Evolutionary conservation across 35 echinoderm and acorn worm species (phyloP).

Genomic region (Apostichopus japonicus): DNA sequence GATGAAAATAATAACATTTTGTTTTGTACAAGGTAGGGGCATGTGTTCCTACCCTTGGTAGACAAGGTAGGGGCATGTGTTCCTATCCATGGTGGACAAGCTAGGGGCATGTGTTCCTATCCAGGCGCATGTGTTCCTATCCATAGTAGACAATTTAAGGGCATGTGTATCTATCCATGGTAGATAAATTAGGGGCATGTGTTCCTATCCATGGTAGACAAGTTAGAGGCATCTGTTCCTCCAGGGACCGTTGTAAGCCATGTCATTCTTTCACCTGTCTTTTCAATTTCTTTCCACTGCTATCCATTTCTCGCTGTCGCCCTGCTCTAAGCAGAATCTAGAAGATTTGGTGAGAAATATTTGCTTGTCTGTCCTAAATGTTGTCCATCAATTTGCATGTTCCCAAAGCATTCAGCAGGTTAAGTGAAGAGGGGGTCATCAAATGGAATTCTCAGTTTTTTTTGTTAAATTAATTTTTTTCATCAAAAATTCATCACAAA

Average conservation of each 20-base stretch:
- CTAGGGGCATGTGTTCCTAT: background rate
- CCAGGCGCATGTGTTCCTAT: background rate
- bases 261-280: constrained; percentile 31
- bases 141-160: too few species aligned
- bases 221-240: background rate
- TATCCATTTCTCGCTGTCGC: constrained; percentile 38
- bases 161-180: background rate
- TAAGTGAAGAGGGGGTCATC: background rate
- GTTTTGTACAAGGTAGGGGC: background rate
- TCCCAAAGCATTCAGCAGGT: background rate
- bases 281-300: constrained; percentile 53
- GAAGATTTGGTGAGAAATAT: constrained; percentile 48
- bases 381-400: constrained; percentile 13
- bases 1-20: too few species aligned
- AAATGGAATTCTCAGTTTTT: too few species aligned
- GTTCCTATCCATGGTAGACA: background rate
- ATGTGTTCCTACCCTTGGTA: background rate
- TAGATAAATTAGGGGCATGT: background rate
- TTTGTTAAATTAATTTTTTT: too few species aligned
- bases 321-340: constrained; percentile 32
- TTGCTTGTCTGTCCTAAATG: constrained; percentile 31
- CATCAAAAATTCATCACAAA: too few species aligned
- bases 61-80: background rate
- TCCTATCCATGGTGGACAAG: background rate
- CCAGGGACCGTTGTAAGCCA: background rate